These are phyloP conservation scores for Mormyrus hasselquistii DNA, from an alignment of 2,797 vertebrate genomes.

Conservation along the genomic window DNA sequence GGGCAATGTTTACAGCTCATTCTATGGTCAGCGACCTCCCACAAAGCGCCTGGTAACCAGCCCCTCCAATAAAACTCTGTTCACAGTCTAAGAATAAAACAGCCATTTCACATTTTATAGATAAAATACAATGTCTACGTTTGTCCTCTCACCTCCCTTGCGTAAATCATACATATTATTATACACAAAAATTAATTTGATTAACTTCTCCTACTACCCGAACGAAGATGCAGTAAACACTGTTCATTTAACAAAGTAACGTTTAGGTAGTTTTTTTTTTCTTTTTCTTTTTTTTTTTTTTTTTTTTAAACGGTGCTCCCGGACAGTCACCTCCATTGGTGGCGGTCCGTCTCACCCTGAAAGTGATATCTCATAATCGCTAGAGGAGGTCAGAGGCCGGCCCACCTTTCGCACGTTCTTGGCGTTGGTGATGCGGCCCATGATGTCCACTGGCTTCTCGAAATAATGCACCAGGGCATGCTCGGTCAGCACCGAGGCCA, in stretches of 20 bases:
- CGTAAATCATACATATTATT: constrained; percentile 16
- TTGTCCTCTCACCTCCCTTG: constrained; percentile 38
- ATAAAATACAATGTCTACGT: constrained; percentile 51
- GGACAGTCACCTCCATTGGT: not conserved
- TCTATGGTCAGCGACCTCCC: constrained; percentile 21
- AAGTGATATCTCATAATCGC: constrained; percentile 92
- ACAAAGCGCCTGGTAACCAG: not conserved
- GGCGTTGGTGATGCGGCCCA: constrained; percentile 80
- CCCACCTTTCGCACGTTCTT: constrained; percentile 83
- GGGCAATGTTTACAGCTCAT: constrained; percentile 24
- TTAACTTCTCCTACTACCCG: constrained; percentile 13
- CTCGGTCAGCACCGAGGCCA: constrained; percentile 92
- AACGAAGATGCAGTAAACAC: constrained; percentile 31
- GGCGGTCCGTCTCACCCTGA: constrained; percentile 64
- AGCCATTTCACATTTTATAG: constrained; percentile 45
- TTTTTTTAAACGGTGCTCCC: constrained; percentile 6
- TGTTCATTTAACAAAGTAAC: constrained; percentile 15
- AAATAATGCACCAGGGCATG: constrained; percentile 89
- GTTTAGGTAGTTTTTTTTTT: constrained; percentile 20
- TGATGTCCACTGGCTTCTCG: constrained; percentile 85
- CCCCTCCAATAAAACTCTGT: constrained; percentile 20
- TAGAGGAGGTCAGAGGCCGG: constrained; percentile 65
- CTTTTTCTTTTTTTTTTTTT: not conserved
- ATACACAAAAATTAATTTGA: constrained; percentile 9
- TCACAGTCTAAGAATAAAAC: constrained; percentile 34